Percentiles rank a stretch among this genome's conserved stretches.
These are phyloP conservation scores for Folsomia manolachei DNA, from an alignment of 2,888 invertebrate genomes.

Conservation along the genomic window DNA sequence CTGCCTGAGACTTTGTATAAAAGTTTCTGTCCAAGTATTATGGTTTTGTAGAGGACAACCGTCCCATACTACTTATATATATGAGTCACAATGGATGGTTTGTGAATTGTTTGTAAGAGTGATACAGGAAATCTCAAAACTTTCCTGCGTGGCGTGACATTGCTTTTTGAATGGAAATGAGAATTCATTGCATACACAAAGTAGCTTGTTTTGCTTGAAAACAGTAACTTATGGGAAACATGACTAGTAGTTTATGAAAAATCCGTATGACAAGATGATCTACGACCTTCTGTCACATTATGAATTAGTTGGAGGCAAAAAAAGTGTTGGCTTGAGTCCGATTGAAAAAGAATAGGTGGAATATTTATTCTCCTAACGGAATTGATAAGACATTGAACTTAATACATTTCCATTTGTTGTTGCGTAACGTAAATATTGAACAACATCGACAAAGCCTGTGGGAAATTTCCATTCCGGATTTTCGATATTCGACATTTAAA, in stretches of 20 bases:
- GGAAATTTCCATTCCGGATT: too few relatives aligned
- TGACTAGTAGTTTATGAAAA: not conserved
- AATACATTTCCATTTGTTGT: not conserved
- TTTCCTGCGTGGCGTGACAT: too few relatives aligned
- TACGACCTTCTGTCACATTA: not conserved
- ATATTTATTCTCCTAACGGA: not conserved
- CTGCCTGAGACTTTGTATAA: too few relatives aligned
- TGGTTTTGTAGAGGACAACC: not conserved
- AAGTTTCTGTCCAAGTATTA: not conserved
- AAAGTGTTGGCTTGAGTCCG: not conserved
- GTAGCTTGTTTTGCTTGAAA: too few relatives aligned
- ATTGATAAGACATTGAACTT: not conserved
- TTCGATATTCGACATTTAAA: too few relatives aligned
- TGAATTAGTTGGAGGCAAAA: not conserved
- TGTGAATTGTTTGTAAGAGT: not conserved
- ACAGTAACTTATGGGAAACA: not conserved
- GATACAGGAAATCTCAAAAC: not conserved
- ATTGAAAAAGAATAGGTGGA: not conserved
- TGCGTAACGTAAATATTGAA: too few relatives aligned
- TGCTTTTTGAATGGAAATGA: too few relatives aligned
- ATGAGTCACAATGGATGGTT: not conserved
- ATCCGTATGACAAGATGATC: not conserved
- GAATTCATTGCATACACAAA: too few relatives aligned
- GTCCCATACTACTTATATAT: too few relatives aligned
- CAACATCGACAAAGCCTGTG: too few relatives aligned